Base-by-base conservation (phyloP, 1,140 invertebrate genomes). In the Hycleus cichorii region DNA sequence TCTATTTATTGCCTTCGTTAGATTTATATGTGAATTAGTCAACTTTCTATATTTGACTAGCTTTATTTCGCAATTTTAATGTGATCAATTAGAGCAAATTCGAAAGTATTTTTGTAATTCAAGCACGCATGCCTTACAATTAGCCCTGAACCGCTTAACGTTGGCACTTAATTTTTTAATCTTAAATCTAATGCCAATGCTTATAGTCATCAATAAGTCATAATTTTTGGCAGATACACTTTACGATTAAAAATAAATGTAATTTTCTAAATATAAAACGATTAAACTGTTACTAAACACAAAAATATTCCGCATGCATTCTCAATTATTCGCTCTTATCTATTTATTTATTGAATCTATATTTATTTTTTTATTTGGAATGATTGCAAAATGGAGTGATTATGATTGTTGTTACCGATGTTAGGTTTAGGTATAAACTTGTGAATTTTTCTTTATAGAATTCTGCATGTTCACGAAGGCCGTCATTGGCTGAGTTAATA, bases 401-500 rank as follows among this genome's bases (percentile, higher is more conserved):
- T 45, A 50, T 60, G 45, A 59, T 42, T 45, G 55, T 32, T 4
- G 32, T 47, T 55, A 46, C 47, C 40, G 48, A 63, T 48, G 49
- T 59, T 50, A 55, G 42, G 54, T 54, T 44, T 58, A 48, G 40
- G 51, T 38, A 32, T 51, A 54, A 54, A 47, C 47, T 26, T 47
- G 49, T 47, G 45, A 47, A 26, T 71, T 73, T 72, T 67, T 73
- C 62, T 78, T 78, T 78, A 70, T 81, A 84, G 82, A 78, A 71
- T 75, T 79, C 78, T 76, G 76, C 78, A 79, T 81, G 81, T 72
- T 81, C 81, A 71, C 85, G 91, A 82, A 84, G 92, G 80, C 87
- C 85, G 70, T 95, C 92, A 64, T 81, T 96, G 76, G 91, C 92
- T 69, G 92, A 96, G 79, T 79, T 95, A 80, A 96, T 97, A 76